A percentile compares a stretch with the other conserved stretches of the same genome.
These are phyloP conservation scores for Acestrorhynchus altus DNA, from an alignment of 2,797 vertebrate genomes.

Conservation along the genomic window DNA sequence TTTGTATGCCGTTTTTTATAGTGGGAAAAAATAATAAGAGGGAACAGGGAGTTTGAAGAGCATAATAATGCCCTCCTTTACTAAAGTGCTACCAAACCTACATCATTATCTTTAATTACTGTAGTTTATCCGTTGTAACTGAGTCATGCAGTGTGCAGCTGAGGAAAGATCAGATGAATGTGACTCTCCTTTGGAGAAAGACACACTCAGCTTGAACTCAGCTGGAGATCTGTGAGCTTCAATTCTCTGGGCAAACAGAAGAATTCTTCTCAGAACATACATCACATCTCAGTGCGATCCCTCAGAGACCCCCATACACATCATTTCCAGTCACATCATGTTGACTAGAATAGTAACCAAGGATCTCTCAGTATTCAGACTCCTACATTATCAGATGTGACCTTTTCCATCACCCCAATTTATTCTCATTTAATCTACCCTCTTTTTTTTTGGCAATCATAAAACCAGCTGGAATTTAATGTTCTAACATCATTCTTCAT, in stretches of 20 bases:
- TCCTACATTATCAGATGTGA: background rate
- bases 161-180: background rate
- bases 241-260: background rate
- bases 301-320: background rate
- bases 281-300: background rate
- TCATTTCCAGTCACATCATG: background rate
- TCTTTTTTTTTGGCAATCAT: background rate
- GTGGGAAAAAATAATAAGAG: too few relatives aligned
- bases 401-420: slow-evolving; percentile 1
- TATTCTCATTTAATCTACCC: background rate
- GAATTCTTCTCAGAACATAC: background rate
- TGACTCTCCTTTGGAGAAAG: slow-evolving; percentile 4
- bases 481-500: background rate
- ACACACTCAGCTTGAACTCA: background rate
- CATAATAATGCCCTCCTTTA: too few relatives aligned
- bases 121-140: too few relatives aligned
- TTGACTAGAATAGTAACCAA: background rate
- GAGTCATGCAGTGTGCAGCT: too few relatives aligned
- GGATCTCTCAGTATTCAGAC: background rate
- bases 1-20: too few relatives aligned
- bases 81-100: too few relatives aligned
- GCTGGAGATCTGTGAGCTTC: background rate
- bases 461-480: background rate
- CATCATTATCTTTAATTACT: too few relatives aligned
- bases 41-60: too few relatives aligned